Base-by-base conservation (phyloP, 2,888 invertebrate species). In the Eupithecia dodoneata region DNA sequence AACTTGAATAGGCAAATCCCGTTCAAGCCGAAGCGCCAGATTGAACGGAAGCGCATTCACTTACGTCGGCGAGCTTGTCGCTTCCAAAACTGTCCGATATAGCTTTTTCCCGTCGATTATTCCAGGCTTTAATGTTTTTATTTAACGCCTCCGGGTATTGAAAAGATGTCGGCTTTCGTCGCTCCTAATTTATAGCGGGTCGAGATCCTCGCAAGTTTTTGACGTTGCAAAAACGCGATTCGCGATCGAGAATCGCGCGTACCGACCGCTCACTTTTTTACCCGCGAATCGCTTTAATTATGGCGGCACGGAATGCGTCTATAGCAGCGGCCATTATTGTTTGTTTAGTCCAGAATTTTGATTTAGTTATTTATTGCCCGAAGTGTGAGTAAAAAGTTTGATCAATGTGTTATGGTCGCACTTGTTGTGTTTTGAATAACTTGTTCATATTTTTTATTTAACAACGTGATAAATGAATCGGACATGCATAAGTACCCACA, bases 101-200 rank as follows among this genome's bases (percentile, higher is more conserved):
- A 87, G 87, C 89, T 91, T 93, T 94, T 93, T 92, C 91, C 86
- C 84, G 87, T 86, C 89, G 92, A 93, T 94, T 94, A 94, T 94
- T 94, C 91, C 90, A 90, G 90, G 87, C 90, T 92, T 94, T 95
- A 94, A 94, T 94, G 94, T 94, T 94, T 95, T 95, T 94, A 94
- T 94, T 94, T 94, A 93, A 92, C 93, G 91, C 92, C 89, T 89
- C 83, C 85, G 88, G 87, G 91, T 93, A 94, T 93, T 92, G 93
- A 91, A 90, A 84, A 90, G 90, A 91, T 92, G 94, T 93, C 93
- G 91, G 90, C 92, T 91, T 92, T 94, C 92, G 91, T 90, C 92
- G 90, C 85, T 81, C 87, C 90, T 94, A 94, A 95, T 94, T 95
- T 95, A 95, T 94, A 91, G 93, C 92, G 87, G 87, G 87, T 89